Conservation (phyloP, 2,888 invertebrate species). For the Liopterus haemorrhoidalis region DNA sequence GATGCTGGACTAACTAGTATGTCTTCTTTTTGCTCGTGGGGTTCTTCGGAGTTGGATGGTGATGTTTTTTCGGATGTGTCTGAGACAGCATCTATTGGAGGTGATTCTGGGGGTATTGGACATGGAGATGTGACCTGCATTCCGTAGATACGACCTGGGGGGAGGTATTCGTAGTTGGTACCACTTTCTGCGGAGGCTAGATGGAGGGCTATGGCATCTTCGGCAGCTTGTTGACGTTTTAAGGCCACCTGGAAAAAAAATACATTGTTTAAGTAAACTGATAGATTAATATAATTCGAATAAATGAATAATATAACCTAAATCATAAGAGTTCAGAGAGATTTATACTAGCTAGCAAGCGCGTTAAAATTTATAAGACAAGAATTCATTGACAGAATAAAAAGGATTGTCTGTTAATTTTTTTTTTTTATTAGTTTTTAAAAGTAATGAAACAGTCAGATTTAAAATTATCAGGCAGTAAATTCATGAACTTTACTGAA, state of each 20-base stretch:
- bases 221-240: slow-evolving; percentile 94
- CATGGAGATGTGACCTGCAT: slow-evolving; percentile 77
- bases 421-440: too few relatives aligned
- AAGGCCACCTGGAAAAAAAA: slow-evolving; percentile 72
- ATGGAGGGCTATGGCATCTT: slow-evolving; percentile 91
- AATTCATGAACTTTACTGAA: too few relatives aligned
- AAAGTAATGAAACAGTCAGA: too few relatives aligned
- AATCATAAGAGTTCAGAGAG: too few relatives aligned
- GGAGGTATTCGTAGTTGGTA: slow-evolving; percentile 63
- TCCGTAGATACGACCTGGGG: slow-evolving; percentile 87
- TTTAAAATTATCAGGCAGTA: too few relatives aligned
- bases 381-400: too few relatives aligned
- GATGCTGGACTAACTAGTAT: slow-evolving; percentile 62
- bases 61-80: slow-evolving; percentile 11
- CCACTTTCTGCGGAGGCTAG: slow-evolving; percentile 81
- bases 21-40: slow-evolving; percentile 30
- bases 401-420: too few relatives aligned
- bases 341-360: too few relatives aligned
- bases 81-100: slow-evolving; percentile 2
- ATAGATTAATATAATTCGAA: too few relatives aligned
- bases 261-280: too few relatives aligned
- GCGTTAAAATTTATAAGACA: too few relatives aligned
- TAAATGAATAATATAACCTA: too few relatives aligned
- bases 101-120: slow-evolving; percentile 33
- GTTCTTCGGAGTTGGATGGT: slow-evolving; percentile 27